These are phyloP conservation scores for Sciurus carolinensis DNA, from an alignment of 2,797 vertebrate genomes.

Conservation along the genomic window DNA sequence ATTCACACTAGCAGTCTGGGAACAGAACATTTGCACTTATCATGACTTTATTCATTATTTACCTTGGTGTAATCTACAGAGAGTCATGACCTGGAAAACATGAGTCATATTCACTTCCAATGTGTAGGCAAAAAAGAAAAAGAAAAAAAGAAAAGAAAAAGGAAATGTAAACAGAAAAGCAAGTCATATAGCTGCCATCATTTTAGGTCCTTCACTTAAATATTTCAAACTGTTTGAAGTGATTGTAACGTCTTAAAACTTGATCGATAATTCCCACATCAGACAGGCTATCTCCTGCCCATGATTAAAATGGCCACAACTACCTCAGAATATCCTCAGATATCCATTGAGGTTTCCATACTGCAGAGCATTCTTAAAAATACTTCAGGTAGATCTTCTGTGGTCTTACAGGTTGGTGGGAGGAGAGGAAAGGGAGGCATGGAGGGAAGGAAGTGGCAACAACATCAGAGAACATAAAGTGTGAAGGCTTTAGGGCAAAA, in stretches of 20 bases:
- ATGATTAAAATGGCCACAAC: constrained; percentile 42
- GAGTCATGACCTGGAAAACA: neutral
- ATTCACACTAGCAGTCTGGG: neutral
- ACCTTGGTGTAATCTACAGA: neutral
- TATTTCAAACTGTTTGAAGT: neutral
- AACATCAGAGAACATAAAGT: neutral
- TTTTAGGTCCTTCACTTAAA: constrained; percentile 51
- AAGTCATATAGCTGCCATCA: neutral
- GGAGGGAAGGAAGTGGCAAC: constrained; percentile 30
- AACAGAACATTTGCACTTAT: constrained; percentile 1
- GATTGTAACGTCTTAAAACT: constrained; percentile 18
- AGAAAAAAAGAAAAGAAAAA: neutral
- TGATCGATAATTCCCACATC: constrained; percentile 1
- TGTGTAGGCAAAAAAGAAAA: constrained; percentile 8
- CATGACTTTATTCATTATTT: constrained; percentile 22
- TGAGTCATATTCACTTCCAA: neutral
- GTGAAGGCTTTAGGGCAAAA: constrained; percentile 29
- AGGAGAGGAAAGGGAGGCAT: neutral
- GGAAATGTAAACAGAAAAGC: neutral
- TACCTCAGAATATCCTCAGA: constrained; percentile 42
- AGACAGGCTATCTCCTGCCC: constrained; percentile 13
- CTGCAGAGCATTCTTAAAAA: constrained; percentile 35
- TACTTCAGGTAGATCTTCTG: constrained; percentile 24
- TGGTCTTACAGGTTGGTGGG: neutral
- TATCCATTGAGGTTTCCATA: neutral